Evolutionary conservation across 2,888 invertebrate species (phyloP).

Genomic region (Ophion obscuratus): DNA sequence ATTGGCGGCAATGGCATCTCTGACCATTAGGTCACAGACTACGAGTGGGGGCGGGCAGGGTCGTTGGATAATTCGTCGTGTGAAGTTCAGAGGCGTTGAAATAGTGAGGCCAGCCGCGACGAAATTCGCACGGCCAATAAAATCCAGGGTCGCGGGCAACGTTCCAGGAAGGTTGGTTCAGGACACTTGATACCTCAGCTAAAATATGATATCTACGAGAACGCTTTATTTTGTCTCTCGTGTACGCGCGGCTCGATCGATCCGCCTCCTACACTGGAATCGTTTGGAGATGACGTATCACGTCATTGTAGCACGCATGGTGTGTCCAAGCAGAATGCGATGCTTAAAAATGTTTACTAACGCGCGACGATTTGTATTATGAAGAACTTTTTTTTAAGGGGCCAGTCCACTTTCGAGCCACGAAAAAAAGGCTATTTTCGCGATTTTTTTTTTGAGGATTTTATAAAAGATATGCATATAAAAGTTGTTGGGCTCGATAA

Average conservation of each 20-base stretch:
- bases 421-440: too few species aligned
- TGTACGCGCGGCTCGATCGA: conserved; percentile 60
- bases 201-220: conserved; percentile 57
- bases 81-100: conserved; percentile 6
- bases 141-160: conserved; percentile 59
- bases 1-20: conserved; percentile 15
- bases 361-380: too few species aligned
- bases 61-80: conserved; percentile 37
- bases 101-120: conserved; percentile 22
- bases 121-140: conserved; percentile 64
- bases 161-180: conserved; percentile 64
- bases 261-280: conserved; percentile 27
- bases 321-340: too few species aligned
- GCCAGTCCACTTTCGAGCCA: too few species aligned
- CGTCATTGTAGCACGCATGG: neutral
- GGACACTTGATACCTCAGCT: conserved; percentile 65
- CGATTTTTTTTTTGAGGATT: too few species aligned
- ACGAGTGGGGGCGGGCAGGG: conserved; percentile 6
- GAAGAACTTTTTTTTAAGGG: too few species aligned
- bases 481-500: too few species aligned
- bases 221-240: conserved; percentile 6
- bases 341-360: too few species aligned
- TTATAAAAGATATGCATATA: too few species aligned
- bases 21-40: conserved; percentile 30
- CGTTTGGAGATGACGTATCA: neutral